Evolutionary conservation across 2,888 invertebrate species (phyloP).

Genomic region (Limnephilus rhombicus): DNA sequence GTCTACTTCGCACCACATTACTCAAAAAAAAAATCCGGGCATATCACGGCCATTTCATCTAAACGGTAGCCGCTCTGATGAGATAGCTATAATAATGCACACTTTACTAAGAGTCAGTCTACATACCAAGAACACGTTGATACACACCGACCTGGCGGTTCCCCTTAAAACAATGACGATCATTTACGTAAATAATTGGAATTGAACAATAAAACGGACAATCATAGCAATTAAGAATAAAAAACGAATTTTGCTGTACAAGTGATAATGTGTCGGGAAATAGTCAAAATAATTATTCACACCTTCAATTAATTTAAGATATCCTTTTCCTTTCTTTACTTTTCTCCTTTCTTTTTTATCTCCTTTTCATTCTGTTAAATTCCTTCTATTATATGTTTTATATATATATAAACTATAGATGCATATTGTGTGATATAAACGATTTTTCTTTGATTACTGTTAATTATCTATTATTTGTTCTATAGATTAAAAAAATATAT

Average conservation of each 20-base stretch:
- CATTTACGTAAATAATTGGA: background rate
- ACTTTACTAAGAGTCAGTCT: background rate
- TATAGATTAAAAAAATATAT: too few relatives aligned
- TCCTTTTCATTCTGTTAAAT: too few relatives aligned
- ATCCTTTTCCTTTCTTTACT: too few relatives aligned
- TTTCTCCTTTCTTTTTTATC: too few relatives aligned
- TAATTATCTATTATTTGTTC: too few relatives aligned
- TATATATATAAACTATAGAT: too few relatives aligned
- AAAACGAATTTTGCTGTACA: background rate
- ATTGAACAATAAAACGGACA: background rate
- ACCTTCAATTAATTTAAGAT: background rate
- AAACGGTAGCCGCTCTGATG: constrained; percentile 58
- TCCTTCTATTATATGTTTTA: too few relatives aligned
- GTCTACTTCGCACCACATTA: constrained; percentile 58
- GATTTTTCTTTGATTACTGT: too few relatives aligned
- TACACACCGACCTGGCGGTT: too few relatives aligned
- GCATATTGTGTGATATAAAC: too few relatives aligned
- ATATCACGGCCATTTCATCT: constrained; percentile 60
- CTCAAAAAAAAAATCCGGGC: constrained; percentile 53
- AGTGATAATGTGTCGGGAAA: background rate
- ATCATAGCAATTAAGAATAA: background rate
- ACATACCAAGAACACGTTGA: background rate
- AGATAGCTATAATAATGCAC: constrained; percentile 13
- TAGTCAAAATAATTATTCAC: background rate
- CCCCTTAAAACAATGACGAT: background rate